Percentiles rank a stretch among this genome's conserved stretches.
Conservation (phyloP, 2,797 vertebrate genomes). For the Phrynocephalus vlangalii region DNA sequence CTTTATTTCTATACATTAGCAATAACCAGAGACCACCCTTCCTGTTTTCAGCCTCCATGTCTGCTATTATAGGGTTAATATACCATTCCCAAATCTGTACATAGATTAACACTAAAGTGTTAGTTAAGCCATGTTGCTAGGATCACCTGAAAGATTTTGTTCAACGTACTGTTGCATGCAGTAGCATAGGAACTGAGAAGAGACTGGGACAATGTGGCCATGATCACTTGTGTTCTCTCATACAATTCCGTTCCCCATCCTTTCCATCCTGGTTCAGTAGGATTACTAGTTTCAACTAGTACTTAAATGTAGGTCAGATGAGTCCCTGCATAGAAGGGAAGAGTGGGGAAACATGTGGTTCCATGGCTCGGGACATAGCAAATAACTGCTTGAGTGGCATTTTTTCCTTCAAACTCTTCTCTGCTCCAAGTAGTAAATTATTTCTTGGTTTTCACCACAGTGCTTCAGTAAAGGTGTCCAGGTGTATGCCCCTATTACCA, state of each 20-base stretch:
- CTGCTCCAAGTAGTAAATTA: not conserved
- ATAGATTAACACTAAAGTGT: too few relatives aligned
- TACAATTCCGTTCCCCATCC: not conserved
- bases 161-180: not conserved
- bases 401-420: not conserved
- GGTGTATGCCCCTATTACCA: rapidly evolving
- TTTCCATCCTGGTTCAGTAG: not conserved
- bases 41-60: too few relatives aligned
- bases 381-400: rapidly evolving
- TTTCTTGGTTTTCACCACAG: slow-evolving; percentile 1
- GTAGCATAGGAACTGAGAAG: not conserved
- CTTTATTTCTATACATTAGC: too few relatives aligned
- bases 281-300: not conserved
- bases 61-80: too few relatives aligned
- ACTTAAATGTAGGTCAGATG: not conserved
- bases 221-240: not conserved
- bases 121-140: not conserved
- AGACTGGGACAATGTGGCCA: not conserved
- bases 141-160: not conserved
- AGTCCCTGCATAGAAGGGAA: not conserved
- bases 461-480: not conserved
- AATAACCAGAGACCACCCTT: too few relatives aligned
- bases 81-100: too few relatives aligned
- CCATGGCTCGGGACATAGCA: not conserved
- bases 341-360: not conserved